Conservation (phyloP, 2,888 invertebrate genomes). For the Acleris emargana region DNA sequence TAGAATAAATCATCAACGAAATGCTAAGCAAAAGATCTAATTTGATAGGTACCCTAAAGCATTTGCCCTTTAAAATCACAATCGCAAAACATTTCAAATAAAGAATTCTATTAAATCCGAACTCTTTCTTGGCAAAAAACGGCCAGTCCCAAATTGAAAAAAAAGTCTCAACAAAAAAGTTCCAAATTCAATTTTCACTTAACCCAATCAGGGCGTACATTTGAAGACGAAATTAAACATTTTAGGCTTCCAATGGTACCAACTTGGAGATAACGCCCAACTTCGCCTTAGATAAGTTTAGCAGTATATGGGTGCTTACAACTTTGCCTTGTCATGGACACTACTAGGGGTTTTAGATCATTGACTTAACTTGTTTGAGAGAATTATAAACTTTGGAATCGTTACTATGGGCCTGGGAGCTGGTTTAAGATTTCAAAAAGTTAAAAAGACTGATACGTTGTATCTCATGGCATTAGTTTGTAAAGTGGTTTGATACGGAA, state of each 20-base stretch:
- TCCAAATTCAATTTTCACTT: conserved; percentile 32
- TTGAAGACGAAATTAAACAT: conserved; percentile 35
- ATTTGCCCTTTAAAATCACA: conserved; percentile 3
- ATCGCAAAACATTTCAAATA: conserved; percentile 27
- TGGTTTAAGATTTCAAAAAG: too few relatives aligned
- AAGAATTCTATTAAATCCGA: conserved; percentile 31
- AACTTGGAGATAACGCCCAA: conserved; percentile 31
- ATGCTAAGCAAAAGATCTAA: neutral
- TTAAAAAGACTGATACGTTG: too few relatives aligned
- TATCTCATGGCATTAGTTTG: too few relatives aligned
- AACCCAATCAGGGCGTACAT: conserved; percentile 35
- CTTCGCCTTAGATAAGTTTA: conserved; percentile 27
- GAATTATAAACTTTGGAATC: conserved; percentile 9
- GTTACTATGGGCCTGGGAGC: neutral
- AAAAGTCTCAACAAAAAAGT: conserved; percentile 34
- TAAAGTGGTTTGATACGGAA: too few relatives aligned
- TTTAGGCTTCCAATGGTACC: conserved; percentile 33
- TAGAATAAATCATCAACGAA: neutral
- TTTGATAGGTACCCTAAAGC: neutral
- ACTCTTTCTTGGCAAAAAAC: conserved; percentile 30
- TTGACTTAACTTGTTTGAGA: conserved; percentile 14
- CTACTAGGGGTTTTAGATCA: conserved; percentile 28
- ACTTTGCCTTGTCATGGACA: conserved; percentile 29
- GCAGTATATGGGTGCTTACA: conserved; percentile 33
- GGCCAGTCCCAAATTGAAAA: conserved; percentile 27